Evolutionary conservation across 2,113 vertebrate species (phyloP).

Genomic region (Epinephelus cyanopodus): DNA sequence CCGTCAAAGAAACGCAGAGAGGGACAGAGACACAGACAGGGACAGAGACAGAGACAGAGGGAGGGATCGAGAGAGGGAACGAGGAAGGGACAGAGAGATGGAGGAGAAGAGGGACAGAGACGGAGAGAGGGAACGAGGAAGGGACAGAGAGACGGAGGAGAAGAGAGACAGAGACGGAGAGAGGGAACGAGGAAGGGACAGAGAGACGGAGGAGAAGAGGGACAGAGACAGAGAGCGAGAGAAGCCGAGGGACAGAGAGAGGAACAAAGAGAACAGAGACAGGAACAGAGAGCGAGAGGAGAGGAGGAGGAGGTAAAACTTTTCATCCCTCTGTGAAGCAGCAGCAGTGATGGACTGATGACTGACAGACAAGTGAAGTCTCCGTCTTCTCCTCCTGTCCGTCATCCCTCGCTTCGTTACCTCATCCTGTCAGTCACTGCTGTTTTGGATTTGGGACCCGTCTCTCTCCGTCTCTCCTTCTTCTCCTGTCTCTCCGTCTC

Average conservation of each 20-base stretch:
- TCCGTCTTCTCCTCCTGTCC: constrained; percentile 22
- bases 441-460: constrained; percentile 11
- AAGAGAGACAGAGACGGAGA: constrained; percentile 51
- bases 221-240: neutral
- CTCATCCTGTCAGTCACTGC: constrained; percentile 11
- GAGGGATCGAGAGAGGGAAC: constrained; percentile 58
- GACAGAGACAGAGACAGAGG: constrained; percentile 52
- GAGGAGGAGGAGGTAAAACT: constrained; percentile 59
- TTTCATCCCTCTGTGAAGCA: neutral
- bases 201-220: constrained; percentile 29
- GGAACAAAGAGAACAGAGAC: constrained; percentile 79
- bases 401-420: constrained; percentile 25
- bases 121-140: neutral
- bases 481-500: neutral
- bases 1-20: constrained; percentile 35
- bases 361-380: constrained; percentile 6
- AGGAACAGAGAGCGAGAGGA: constrained; percentile 65
- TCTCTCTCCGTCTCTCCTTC: neutral
- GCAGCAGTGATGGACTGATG: constrained; percentile 46
- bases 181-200: constrained; percentile 33
- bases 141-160: constrained; percentile 47
- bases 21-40: constrained; percentile 59
- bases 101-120: constrained; percentile 58
- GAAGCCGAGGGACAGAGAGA: constrained; percentile 51
- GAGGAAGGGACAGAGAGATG: constrained; percentile 34